Percentiles rank a stretch among this genome's conserved stretches.
Evolutionary conservation across 2,888 invertebrate species (phyloP).

Genomic region (Nomada ferruginata): DNA sequence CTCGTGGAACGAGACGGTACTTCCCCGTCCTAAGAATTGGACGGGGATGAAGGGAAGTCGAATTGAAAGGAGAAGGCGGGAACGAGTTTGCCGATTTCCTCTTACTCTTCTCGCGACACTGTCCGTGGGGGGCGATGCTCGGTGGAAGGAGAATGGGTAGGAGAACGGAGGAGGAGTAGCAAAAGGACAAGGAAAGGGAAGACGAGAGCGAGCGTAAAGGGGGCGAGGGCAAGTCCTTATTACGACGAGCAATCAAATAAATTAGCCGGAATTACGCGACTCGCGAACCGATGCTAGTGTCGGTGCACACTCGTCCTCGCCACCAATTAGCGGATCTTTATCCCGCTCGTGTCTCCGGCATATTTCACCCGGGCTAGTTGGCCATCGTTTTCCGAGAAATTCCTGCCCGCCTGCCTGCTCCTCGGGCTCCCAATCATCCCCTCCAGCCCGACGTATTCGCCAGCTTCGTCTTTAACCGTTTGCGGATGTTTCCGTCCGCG

Average conservation of each 20-base stretch:
- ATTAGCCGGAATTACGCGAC: constrained; percentile 78
- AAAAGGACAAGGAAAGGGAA: constrained; percentile 3
- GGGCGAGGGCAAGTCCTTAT: constrained; percentile 64
- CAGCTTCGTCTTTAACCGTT: too few relatives aligned
- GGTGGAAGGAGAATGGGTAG: constrained; percentile 15
- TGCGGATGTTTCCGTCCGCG: too few relatives aligned
- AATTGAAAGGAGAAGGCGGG: constrained; percentile 28
- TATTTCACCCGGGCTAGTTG: constrained; percentile 56
- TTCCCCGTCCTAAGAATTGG: not conserved
- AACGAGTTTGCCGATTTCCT: constrained; percentile 1
- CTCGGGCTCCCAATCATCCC: constrained; percentile 1
- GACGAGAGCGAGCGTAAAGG: constrained; percentile 31
- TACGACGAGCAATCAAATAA: constrained; percentile 76
- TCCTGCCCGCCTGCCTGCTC: constrained; percentile 26
- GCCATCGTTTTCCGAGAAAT: constrained; percentile 66
- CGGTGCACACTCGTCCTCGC: constrained; percentile 66
- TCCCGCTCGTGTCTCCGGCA: constrained; percentile 59
- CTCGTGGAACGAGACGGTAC: not conserved
- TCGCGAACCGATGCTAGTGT: constrained; percentile 58
- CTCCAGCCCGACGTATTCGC: not conserved
- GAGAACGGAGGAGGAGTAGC: not conserved
- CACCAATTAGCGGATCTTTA: constrained; percentile 76
- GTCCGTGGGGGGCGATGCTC: not conserved
- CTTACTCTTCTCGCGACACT: not conserved
- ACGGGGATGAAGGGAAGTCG: not conserved